These are phyloP conservation scores for Tamandua tetradactyla DNA, from an alignment of 2,797 vertebrate genomes.

Conservation along the genomic window DNA sequence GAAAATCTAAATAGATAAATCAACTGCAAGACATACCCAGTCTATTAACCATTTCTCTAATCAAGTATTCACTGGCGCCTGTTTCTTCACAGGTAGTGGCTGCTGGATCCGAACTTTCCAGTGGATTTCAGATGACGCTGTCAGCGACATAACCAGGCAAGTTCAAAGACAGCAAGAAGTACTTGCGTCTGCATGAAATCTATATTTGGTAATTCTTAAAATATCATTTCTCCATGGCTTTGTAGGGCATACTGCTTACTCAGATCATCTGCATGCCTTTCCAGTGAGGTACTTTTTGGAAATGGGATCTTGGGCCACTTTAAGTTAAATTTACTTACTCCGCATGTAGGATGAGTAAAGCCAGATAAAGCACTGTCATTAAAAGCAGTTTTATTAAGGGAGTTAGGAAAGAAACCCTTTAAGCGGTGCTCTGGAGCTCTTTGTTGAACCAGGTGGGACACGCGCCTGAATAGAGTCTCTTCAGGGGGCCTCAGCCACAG, in stretches of 20 bases:
- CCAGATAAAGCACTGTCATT: constrained; percentile 74
- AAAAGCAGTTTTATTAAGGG: constrained; percentile 68
- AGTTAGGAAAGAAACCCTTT: constrained; percentile 56
- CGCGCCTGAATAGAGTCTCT: constrained; percentile 72
- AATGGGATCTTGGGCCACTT: constrained; percentile 68
- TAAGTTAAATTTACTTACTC: constrained; percentile 71
- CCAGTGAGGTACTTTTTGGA: constrained; percentile 59
- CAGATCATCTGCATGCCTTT: constrained; percentile 63
- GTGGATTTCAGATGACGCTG: constrained; percentile 43
- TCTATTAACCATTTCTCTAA: neutral
- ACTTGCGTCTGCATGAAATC: constrained; percentile 65
- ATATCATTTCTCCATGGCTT: constrained; percentile 74
- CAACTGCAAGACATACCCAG: neutral
- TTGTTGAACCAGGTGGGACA: constrained; percentile 80
- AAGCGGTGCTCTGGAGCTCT: constrained; percentile 58
- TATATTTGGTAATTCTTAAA: constrained; percentile 76
- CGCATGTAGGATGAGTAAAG: constrained; percentile 60
- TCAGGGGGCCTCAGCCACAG: constrained; percentile 67
- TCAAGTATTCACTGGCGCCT: neutral
- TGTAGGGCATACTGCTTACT: constrained; percentile 67
- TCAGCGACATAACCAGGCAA: constrained; percentile 40
- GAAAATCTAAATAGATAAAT: constrained; percentile 6
- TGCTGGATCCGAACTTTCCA: constrained; percentile 58
- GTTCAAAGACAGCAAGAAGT: constrained; percentile 63
- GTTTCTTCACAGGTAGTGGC: constrained; percentile 38